phyloP scores from a whole-genome alignment of 2,888 invertebrate species.

The Nematopogon swammerdamellus region DNA sequence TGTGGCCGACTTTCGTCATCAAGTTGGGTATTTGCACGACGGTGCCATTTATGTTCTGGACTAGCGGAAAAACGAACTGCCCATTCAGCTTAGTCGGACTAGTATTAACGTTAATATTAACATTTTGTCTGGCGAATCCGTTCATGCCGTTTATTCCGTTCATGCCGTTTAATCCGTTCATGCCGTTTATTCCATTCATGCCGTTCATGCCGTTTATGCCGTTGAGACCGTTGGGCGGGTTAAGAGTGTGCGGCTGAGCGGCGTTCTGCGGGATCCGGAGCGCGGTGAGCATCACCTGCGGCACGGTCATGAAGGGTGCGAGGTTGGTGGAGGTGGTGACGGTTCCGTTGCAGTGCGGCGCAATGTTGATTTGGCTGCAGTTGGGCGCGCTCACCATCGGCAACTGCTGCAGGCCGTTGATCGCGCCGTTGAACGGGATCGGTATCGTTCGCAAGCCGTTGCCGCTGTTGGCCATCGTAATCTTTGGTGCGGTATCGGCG shows the following conservation, averaged over 20 bases:
- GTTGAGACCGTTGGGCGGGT: constrained; percentile 35
- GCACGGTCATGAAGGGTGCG: constrained; percentile 45
- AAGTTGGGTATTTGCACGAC: constrained; percentile 62
- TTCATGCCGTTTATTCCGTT: constrained; percentile 24
- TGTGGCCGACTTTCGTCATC: constrained; percentile 53
- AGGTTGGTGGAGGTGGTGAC: constrained; percentile 36
- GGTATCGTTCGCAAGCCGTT: constrained; percentile 41
- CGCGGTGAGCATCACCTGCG: constrained; percentile 55
- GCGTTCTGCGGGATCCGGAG: constrained; percentile 55
- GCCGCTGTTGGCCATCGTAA: constrained; percentile 39
- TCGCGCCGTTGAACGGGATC: constrained; percentile 34
- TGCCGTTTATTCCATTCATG: neutral
- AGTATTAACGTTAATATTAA: constrained; percentile 36
- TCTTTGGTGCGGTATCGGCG: constrained; percentile 36
- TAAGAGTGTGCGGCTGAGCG: constrained; percentile 32
- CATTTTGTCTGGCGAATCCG: constrained; percentile 35
- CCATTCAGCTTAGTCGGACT: constrained; percentile 49
- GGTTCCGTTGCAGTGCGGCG: constrained; percentile 36
- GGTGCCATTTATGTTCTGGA: constrained; percentile 57
- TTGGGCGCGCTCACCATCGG: constrained; percentile 41
- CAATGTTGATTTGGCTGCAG: constrained; percentile 42
- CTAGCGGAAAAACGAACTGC: constrained; percentile 57
- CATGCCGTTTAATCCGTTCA: neutral
- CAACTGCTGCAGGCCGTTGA: constrained; percentile 37
- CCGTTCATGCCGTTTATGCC: constrained; percentile 9